A percentile compares a stretch with the other conserved stretches of the same genome.
phyloP scores from a whole-genome alignment of 2,113 vertebrate species.

The Festucalex cinctus region DNA sequence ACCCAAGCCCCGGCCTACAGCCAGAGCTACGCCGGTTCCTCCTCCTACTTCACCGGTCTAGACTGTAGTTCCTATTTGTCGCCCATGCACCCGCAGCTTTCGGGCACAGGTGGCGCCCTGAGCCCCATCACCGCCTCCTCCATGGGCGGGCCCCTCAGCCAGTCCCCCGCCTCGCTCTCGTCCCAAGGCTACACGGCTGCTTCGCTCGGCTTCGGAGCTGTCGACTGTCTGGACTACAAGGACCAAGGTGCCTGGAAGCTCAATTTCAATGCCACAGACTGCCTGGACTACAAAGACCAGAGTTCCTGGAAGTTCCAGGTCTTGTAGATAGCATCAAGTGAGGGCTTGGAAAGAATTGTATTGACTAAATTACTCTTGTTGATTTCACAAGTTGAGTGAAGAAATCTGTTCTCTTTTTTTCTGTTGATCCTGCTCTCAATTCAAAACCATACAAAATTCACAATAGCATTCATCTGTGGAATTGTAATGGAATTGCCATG shows the following conservation, averaged over 20 bases:
- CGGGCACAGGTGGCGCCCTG: conserved; percentile 75
- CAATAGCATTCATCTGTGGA: neutral
- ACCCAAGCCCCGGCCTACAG: conserved; percentile 78
- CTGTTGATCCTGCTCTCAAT: neutral
- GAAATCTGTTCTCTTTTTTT: conserved; percentile 16
- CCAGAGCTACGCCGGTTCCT: conserved; percentile 77
- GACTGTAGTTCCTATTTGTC: conserved; percentile 86
- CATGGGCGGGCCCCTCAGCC: conserved; percentile 79
- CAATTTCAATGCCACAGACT: conserved; percentile 82
- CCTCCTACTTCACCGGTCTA: conserved; percentile 82
- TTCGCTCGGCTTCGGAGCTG: conserved; percentile 77
- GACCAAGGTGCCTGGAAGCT: conserved; percentile 84
- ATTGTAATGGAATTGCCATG: too few species aligned
- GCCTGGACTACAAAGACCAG: conserved; percentile 89
- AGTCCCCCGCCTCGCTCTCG: conserved; percentile 77
- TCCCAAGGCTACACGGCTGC: conserved; percentile 79
- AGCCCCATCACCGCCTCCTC: conserved; percentile 79
- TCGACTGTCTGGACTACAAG: conserved; percentile 87
- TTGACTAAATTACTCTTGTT: conserved; percentile 21
- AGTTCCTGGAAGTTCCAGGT: conserved; percentile 91
- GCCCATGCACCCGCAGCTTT: conserved; percentile 84
- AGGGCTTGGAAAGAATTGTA: conserved; percentile 7
- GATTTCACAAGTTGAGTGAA: conserved; percentile 18
- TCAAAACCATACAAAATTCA: neutral
- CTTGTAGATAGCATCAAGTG: conserved; percentile 67